Percentiles rank a stretch among this genome's conserved stretches.
Evolutionary conservation across 2,888 invertebrate species (phyloP).

Genomic region (Mechanitis messenoides): DNA sequence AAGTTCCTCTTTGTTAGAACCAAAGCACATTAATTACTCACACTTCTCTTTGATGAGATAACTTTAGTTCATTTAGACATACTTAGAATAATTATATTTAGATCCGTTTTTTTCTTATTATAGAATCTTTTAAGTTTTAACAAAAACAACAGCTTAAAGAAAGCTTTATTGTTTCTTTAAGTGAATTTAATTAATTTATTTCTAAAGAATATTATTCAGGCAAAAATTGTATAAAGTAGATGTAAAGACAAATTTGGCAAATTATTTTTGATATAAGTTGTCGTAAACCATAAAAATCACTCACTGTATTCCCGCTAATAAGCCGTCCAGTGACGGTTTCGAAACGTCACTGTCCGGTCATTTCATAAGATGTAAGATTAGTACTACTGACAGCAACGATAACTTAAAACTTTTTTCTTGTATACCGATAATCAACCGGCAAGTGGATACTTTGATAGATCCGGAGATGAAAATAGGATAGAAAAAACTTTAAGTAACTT

Average conservation of each 20-base stretch:
- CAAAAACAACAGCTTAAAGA: too few relatives aligned
- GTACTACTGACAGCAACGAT: slow-evolving; percentile 55
- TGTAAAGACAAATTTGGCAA: too few relatives aligned
- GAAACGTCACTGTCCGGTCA: slow-evolving; percentile 54
- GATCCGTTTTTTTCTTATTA: too few relatives aligned
- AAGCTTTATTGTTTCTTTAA: too few relatives aligned
- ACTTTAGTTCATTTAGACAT: slow-evolving; percentile 19
- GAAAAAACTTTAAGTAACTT: slow-evolving; percentile 46
- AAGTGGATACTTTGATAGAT: slow-evolving; percentile 36
- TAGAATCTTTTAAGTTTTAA: too few relatives aligned
- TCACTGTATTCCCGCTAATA: slow-evolving; percentile 61
- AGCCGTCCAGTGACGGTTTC: slow-evolving; percentile 62
- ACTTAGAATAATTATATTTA: too few relatives aligned
- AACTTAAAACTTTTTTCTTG: slow-evolving; percentile 62
- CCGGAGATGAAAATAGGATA: slow-evolving; percentile 48
- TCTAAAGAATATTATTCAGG: too few relatives aligned
- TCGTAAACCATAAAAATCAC: slow-evolving; percentile 34
- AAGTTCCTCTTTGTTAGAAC: slow-evolving; percentile 17
- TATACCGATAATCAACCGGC: slow-evolving; percentile 53
- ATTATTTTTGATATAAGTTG: too few relatives aligned
- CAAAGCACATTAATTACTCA: slow-evolving; percentile 22
- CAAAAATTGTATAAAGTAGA: too few relatives aligned
- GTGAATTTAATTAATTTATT: too few relatives aligned
- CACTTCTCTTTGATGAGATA: slow-evolving; percentile 16
- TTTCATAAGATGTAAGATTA: slow-evolving; percentile 63